Percentiles rank a stretch among this genome's conserved stretches.
Evolutionary conservation across 2,113 vertebrate species (phyloP).

Genomic region (Thunnus maccoyii): DNA sequence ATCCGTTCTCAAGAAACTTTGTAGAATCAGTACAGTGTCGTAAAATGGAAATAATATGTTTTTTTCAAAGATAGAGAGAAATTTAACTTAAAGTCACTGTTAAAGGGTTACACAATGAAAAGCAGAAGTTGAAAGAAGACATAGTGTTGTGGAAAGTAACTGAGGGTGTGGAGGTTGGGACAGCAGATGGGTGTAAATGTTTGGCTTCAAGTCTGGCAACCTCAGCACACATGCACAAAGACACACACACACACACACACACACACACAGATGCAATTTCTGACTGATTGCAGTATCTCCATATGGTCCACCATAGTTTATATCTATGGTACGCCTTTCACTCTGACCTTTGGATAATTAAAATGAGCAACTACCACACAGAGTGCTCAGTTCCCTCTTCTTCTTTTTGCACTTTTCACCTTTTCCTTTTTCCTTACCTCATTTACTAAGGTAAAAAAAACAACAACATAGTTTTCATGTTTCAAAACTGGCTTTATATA

Average conservation of each 20-base stretch:
- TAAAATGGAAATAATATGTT: neutral
- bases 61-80: neutral
- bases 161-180: neutral
- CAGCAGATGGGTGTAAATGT: constrained; percentile 28
- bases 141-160: neutral
- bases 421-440: neutral
- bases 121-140: neutral
- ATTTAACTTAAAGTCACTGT: neutral
- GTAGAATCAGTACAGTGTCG: neutral
- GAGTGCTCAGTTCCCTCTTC: neutral
- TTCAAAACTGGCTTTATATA: neutral
- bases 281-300: constrained; percentile 16
- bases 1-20: neutral
- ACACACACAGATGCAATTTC: neutral
- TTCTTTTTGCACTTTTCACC: neutral
- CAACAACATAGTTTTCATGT: neutral
- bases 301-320: constrained; percentile 12
- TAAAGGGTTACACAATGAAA: neutral
- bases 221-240: neutral
- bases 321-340: constrained; percentile 34
- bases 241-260: neutral
- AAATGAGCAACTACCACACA: constrained; percentile 25
- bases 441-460: neutral
- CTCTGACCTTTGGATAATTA: constrained; percentile 54
- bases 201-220: constrained; percentile 11